Evolutionary conservation across 2,113 vertebrate genomes (phyloP), one percentile per base, ranked within the genome.

Genomic region (Hippocampus zosterae): DNA sequence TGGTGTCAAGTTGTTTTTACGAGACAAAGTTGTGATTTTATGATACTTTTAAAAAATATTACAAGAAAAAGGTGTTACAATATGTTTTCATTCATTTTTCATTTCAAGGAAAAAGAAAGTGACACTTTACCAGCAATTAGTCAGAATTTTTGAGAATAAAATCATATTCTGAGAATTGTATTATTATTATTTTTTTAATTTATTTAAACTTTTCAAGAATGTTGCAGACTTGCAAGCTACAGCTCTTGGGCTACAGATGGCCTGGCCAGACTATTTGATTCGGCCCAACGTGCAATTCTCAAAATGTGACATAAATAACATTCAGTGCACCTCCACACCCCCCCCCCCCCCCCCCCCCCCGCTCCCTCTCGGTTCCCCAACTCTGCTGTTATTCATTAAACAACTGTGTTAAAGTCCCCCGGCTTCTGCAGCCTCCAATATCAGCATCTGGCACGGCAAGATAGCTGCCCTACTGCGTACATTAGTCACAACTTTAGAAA

Each of bases 401-500:
- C 57, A 2, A 33, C 16, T 60, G 57, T 18, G 42, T 65, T 46
- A 15, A 48, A 33, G 57, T 60, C 27, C 23, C 57, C 16, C 13
- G 5, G 42, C 61, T 40, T 21, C n/a, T 65, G 63, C 42, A 65
- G n/a, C 41, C 15, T n/a, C n/a, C 41, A 46, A 33, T 29, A 69
- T 67, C 53, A 84, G 66, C 53, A 70, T 13, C 48, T 64, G 37
- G 25, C 6, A 0, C 48, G 57, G 23, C 25, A 33, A 80, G 46
- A 78, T 69, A 70, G 72, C 53, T 65, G 18, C 1, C 25, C 23
- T 37, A 15, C 18, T 3, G 16, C 0, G 9, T 0, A 25, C 10
- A 27, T 3, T 52, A 63, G 67, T 69, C 76, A 62, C 50, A 42
- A 11, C 13, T 72, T 69, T 81, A 79, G 85, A 74, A 60, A 70